Percentiles rank a stretch among this genome's conserved stretches.
phyloP scores from a whole-genome alignment of 2,797 vertebrate genomes.

The Halcyon leucocephala region DNA sequence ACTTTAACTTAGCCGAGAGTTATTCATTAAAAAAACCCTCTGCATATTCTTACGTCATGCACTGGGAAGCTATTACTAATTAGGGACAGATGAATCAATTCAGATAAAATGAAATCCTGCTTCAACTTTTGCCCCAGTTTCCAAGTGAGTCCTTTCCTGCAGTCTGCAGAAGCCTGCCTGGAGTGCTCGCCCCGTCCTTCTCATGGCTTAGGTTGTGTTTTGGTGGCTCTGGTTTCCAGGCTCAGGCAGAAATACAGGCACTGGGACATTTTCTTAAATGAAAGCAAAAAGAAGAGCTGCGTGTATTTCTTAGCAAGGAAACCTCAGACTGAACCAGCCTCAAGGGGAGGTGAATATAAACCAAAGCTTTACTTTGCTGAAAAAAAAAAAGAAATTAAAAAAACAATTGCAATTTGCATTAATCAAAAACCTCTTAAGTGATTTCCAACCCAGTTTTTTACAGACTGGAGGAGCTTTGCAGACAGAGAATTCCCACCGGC shows the following conservation, averaged over 20 bases:
- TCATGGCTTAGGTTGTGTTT: background rate
- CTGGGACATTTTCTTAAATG: background rate
- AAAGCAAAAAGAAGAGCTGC: background rate
- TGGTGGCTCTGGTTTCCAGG: background rate
- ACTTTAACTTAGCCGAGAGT: slow-evolving; percentile 23
- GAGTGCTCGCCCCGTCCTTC: background rate
- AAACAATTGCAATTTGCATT: background rate
- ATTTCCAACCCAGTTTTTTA: background rate
- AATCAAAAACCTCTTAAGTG: slow-evolving; percentile 45
- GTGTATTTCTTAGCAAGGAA: background rate
- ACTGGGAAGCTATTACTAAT: slow-evolving; percentile 53
- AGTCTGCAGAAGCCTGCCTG: background rate
- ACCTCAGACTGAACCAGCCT: slow-evolving; percentile 8
- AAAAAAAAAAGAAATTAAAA: background rate
- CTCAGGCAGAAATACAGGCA: background rate
- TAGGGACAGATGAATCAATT: slow-evolving; percentile 50
- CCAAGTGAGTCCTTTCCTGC: background rate
- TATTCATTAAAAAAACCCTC: background rate
- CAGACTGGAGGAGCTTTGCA: background rate
- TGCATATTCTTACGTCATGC: slow-evolving; percentile 21
- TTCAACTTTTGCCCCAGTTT: slow-evolving; percentile 65
- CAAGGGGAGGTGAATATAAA: background rate
- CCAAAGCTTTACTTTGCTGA: slow-evolving; percentile 11
- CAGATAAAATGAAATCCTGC: slow-evolving; percentile 35
- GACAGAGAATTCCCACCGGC: background rate